Base-by-base conservation (phyloP, 2,797 vertebrate genomes). In the Lacerta bilineata region DNA sequence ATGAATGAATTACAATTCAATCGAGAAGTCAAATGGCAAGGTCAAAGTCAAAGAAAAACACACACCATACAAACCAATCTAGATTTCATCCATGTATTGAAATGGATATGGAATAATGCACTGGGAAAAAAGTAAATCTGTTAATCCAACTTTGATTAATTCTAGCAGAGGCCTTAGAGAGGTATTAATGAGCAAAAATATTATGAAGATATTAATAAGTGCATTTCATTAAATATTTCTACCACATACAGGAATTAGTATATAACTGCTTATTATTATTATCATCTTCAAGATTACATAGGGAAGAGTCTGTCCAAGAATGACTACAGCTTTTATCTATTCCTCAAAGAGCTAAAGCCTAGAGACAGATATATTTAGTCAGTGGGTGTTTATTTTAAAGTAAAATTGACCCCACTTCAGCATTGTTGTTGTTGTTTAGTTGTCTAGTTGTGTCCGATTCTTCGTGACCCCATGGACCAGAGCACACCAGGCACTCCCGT, bases 111-210 rank as follows among this genome's bases (percentile, higher is more conserved):
- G 75, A 76, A 76, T 80, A 80, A 81, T 81, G 59, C n/a, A 17
- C 18, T 81, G 55, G 46, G 33, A 17, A 20, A 25, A 78, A 7
- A 39, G 59, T 33, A 81, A 66, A 81, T 81, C 79, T 39, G 79
- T 25, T 81, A 81, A 81, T 80, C 4, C n/a, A 86, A 10, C 2
- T 90, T 80, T 83, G 36, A 77, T 2, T 81, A 74, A 61, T 83
- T 94, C 90, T 36, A 55, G 46, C 78, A 85, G 1, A 84, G 46
- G 71, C 64, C 6, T 84, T 81, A 81, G 55, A 89, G 25, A 75
- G 4, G 0, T 2, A 1, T 82, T 75, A 69, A 91, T 75, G 5
- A 0, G 2, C 75, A 55, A 1, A 29, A 89, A 75, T n/a, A 8
- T 88, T 84, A n/a, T 86, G 84, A 86, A 82, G 0, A 0, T 84